Conservation (phyloP, 2,113 vertebrate species). For the Panthera tigris region DNA sequence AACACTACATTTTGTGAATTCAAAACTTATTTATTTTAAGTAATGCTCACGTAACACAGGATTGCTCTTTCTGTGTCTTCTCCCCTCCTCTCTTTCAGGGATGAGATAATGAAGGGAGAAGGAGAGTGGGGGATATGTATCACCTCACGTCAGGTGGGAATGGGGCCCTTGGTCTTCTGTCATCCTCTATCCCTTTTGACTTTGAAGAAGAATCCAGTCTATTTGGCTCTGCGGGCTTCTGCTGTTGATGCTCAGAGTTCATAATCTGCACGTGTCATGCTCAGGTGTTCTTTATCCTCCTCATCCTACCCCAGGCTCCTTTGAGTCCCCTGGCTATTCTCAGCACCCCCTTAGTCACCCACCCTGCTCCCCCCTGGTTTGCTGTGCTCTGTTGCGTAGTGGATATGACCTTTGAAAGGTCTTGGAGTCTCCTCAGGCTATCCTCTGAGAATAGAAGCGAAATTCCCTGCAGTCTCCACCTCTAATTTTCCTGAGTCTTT, state of each 20-base stretch:
- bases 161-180: background rate
- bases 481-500: background rate
- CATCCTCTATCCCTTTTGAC: background rate
- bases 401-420: background rate
- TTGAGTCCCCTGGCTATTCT: background rate
- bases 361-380: background rate
- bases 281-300: background rate
- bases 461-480: background rate
- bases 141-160: background rate
- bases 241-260: background rate
- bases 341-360: background rate
- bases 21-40: background rate
- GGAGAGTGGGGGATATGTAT: no score
- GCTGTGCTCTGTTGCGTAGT: background rate
- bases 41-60: background rate
- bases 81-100: background rate
- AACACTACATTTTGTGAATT: background rate
- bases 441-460: background rate
- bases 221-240: background rate
- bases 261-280: background rate
- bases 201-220: background rate
- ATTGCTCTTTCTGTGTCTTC: background rate
- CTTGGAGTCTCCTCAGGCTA: background rate
- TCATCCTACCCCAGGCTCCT: background rate
- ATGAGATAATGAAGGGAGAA: background rate